Evolutionary conservation across 2,113 vertebrate species (phyloP).

Genomic region (Hipposideros armiger): DNA sequence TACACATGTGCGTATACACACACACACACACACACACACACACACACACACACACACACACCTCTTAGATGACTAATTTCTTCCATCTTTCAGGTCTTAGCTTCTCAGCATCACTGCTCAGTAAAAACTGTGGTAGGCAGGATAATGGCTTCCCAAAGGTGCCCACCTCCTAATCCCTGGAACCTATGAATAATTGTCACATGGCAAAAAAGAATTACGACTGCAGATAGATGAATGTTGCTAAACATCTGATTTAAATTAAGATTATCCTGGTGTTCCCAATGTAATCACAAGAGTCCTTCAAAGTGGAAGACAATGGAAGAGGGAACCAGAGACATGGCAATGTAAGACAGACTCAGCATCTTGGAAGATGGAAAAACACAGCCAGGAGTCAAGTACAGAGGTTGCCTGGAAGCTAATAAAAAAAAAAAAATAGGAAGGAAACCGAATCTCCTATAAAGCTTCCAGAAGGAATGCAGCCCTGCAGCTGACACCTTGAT

Average conservation of each 20-base stretch:
- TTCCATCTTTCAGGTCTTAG: background rate
- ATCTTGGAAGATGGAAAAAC: background rate
- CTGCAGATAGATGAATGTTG: background rate
- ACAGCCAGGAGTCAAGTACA: background rate
- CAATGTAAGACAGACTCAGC: background rate
- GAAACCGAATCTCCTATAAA: background rate
- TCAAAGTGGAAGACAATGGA: background rate
- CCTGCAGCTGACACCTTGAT: background rate
- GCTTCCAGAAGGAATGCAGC: background rate
- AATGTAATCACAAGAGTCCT: background rate
- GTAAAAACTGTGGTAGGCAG: background rate
- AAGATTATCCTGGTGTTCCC: background rate
- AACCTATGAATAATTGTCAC: background rate
- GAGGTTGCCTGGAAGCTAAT: background rate
- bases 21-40: background rate
- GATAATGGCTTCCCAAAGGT: background rate
- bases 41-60: background rate
- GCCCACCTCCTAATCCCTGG: background rate
- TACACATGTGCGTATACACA: fast-evolving
- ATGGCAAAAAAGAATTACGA: background rate
- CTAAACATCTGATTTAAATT: background rate
- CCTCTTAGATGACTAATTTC: background rate
- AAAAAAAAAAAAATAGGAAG: too few species aligned
- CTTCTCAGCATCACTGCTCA: background rate
- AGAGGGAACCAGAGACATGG: background rate